These are phyloP conservation scores for Thunnus maccoyii DNA, from an alignment of 2,113 vertebrate species.

Conservation along the genomic window DNA sequence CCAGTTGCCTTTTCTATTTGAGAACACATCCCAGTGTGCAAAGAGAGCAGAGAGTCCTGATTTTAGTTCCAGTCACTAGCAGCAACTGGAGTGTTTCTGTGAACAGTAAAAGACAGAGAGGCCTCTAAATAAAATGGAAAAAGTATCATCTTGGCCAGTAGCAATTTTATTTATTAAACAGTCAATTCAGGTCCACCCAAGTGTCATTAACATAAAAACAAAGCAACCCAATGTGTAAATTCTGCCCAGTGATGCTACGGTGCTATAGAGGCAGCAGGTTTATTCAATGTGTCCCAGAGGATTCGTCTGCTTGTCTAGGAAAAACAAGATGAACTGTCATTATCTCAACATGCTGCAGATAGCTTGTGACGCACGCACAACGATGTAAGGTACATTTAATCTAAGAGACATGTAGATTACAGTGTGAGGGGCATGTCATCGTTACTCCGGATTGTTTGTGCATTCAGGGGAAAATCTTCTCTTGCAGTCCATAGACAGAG, in stretches of 20 bases:
- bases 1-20: neutral
- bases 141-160: neutral
- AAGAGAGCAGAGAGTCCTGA: neutral
- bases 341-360: neutral
- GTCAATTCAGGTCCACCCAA: no score
- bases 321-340: neutral
- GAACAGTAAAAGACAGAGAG: neutral
- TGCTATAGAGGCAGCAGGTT: neutral
- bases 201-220: neutral
- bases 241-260: neutral
- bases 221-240: neutral
- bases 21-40: neutral
- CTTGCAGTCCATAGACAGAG: neutral
- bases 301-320: neutral
- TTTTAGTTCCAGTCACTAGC: slow-evolving; percentile 3
- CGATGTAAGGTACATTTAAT: slow-evolving; percentile 18
- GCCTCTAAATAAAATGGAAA: neutral
- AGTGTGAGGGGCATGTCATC: neutral
- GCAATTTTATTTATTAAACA: neutral
- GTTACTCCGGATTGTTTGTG: neutral
- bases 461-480: neutral
- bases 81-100: neutral
- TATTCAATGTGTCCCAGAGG: neutral
- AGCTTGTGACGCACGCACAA: neutral
- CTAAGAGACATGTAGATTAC: neutral